A percentile compares a stretch with the other conserved stretches of the same genome.
Evolutionary conservation across 2,113 vertebrate genomes (phyloP).

Genomic region (Tetraodon nigroviridis): DNA sequence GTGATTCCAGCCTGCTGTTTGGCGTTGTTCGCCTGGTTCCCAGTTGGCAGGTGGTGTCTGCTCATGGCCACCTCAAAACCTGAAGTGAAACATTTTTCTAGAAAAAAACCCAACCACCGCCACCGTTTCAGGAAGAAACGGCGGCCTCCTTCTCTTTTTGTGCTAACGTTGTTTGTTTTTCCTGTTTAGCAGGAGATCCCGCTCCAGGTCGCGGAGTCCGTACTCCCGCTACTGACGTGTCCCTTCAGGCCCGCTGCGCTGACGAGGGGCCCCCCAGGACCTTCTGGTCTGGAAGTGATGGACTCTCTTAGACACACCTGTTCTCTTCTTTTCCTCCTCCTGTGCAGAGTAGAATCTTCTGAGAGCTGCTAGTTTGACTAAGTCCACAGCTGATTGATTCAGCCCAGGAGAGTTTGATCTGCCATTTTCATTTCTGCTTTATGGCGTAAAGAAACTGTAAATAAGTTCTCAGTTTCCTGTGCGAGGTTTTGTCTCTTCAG

Average conservation of each 20-base stretch:
- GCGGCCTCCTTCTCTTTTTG: no score
- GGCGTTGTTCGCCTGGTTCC: neutral
- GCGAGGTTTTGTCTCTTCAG: constrained; percentile 29
- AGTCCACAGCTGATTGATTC: neutral
- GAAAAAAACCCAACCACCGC: no score
- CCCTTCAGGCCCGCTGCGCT: constrained; percentile 1
- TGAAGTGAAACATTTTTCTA: no score
- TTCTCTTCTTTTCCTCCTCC: neutral
- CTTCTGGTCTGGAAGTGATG: no score
- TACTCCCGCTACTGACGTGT: constrained; percentile 61
- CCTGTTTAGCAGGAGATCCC: constrained; percentile 58
- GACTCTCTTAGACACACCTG: constrained; percentile 3
- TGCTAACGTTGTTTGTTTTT: no score
- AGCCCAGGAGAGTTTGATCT: constrained; percentile 7
- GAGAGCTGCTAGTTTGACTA: constrained; percentile 1
- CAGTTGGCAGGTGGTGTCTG: no score
- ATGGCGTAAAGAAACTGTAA: constrained; percentile 17
- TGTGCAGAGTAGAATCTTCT: neutral
- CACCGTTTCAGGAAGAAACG: neutral
- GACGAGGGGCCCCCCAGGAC: no score
- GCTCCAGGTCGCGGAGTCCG: constrained; percentile 72
- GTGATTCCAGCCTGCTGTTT: no score
- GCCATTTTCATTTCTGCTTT: constrained; percentile 12
- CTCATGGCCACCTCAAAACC: no score
- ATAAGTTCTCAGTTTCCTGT: constrained; percentile 23